Evolutionary conservation across 2,113 vertebrate species (phyloP).

Genomic region (Willisornis vidua): DNA sequence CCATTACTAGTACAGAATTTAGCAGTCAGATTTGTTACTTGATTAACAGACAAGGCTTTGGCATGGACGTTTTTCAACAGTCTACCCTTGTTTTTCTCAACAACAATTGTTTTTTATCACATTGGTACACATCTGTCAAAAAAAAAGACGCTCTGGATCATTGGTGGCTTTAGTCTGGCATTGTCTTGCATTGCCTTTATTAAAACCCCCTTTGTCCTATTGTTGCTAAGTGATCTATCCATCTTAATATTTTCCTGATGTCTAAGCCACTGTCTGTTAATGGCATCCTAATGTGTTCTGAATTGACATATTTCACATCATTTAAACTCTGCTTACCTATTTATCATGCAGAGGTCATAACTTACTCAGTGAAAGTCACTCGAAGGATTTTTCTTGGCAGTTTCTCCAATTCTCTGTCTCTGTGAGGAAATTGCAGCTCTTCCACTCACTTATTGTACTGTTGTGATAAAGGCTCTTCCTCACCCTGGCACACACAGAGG

Average conservation of each 20-base stretch:
- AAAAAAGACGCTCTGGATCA: background rate
- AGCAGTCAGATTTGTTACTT: background rate
- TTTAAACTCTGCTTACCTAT: constrained; percentile 65
- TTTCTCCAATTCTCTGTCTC: constrained; percentile 41
- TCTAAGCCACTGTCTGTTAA: constrained; percentile 57
- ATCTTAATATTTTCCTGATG: constrained; percentile 63
- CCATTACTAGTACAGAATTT: background rate
- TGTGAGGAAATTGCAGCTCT: constrained; percentile 41
- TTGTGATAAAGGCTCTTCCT: constrained; percentile 15
- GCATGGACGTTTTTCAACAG: background rate
- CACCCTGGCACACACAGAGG: background rate
- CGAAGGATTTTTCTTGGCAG: constrained; percentile 27
- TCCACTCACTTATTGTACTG: background rate
- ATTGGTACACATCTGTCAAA: background rate
- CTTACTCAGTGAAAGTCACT: constrained; percentile 57
- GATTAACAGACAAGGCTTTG: background rate
- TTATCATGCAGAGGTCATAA: constrained; percentile 66
- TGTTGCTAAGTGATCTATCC: constrained; percentile 66
- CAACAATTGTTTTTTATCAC: background rate
- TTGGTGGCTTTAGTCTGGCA: background rate
- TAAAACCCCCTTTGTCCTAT: constrained; percentile 59
- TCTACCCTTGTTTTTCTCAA: background rate
- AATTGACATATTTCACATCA: constrained; percentile 62
- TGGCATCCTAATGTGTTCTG: constrained; percentile 59
- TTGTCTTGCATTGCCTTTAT: constrained; percentile 38